Conservation (phyloP, 2,888 invertebrate genomes). For the Melinaea menophilus region DNA sequence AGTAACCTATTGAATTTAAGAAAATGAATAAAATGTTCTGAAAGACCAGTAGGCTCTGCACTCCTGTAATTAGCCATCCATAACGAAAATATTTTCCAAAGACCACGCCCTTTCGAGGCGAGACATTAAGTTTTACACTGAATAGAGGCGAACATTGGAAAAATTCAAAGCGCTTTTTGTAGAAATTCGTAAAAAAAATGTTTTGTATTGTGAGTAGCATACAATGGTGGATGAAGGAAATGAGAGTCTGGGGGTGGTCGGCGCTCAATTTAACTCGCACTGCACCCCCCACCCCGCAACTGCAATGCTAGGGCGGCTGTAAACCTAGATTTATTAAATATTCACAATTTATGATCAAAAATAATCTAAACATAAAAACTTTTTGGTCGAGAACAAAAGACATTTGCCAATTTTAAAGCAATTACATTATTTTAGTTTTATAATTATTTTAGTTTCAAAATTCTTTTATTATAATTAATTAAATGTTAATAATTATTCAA, state of each 20-base stretch:
- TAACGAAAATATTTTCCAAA: conserved; percentile 33
- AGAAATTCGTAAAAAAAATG: conserved; percentile 74
- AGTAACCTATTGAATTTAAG: background rate
- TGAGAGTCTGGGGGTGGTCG: conserved; percentile 69
- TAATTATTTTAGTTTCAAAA: too few species aligned
- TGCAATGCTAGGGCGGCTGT: conserved; percentile 23
- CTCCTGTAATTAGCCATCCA: conserved; percentile 29
- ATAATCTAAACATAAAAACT: too few species aligned
- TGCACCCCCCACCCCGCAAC: conserved; percentile 40
- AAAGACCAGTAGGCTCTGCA: conserved; percentile 16
- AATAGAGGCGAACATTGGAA: conserved; percentile 75
- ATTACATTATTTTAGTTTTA: too few species aligned
- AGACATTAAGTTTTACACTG: conserved; percentile 72
- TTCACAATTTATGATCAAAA: too few species aligned
- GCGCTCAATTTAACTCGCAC: conserved; percentile 73
- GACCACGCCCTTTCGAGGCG: conserved; percentile 52
- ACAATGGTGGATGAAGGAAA: conserved; percentile 75
- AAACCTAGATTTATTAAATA: conserved; percentile 12
- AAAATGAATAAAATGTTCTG: conserved; percentile 35
- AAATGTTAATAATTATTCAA: too few species aligned
- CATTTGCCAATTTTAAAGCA: too few species aligned
- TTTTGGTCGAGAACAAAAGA: too few species aligned
- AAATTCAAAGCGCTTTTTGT: conserved; percentile 76
- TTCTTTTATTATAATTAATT: too few species aligned
- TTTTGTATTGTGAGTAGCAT: conserved; percentile 75